phyloP scores from a whole-genome alignment of 2,888 invertebrate genomes.

The Geophilus truncorum region DNA sequence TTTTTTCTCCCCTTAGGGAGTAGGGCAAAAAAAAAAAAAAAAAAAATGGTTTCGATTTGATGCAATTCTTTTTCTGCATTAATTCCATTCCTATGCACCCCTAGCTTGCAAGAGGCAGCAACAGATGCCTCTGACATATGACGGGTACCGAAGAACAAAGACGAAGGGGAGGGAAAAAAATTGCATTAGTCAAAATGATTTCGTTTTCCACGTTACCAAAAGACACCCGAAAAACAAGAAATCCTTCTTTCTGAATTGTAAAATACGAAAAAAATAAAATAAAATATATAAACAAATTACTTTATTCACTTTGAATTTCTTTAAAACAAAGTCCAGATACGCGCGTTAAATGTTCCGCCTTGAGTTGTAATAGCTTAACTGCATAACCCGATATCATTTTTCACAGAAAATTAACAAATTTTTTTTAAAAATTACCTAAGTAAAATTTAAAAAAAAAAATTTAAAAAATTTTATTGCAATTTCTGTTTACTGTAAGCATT shows the following conservation, averaged over 20 bases:
- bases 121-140: background rate
- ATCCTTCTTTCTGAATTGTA: background rate
- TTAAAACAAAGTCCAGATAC: too few species aligned
- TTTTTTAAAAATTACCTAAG: too few species aligned
- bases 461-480: background rate
- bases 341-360: too few species aligned
- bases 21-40: background rate
- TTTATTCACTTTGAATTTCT: too few species aligned
- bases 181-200: background rate
- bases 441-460: too few species aligned
- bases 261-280: background rate
- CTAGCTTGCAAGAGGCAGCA: background rate
- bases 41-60: background rate
- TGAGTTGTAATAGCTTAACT: too few species aligned
- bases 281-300: too few species aligned
- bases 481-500: background rate
- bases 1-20: background rate
- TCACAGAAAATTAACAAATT: too few species aligned
- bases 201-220: background rate
- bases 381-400: too few species aligned
- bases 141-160: background rate
- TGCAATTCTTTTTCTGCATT: background rate
- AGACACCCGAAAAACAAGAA: background rate
- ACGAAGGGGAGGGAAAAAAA: background rate
- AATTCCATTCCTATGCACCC: background rate